These are phyloP conservation scores for Chaenodraco wilsoni DNA, from an alignment of 2,797 vertebrate species.

Conservation along the genomic window DNA sequence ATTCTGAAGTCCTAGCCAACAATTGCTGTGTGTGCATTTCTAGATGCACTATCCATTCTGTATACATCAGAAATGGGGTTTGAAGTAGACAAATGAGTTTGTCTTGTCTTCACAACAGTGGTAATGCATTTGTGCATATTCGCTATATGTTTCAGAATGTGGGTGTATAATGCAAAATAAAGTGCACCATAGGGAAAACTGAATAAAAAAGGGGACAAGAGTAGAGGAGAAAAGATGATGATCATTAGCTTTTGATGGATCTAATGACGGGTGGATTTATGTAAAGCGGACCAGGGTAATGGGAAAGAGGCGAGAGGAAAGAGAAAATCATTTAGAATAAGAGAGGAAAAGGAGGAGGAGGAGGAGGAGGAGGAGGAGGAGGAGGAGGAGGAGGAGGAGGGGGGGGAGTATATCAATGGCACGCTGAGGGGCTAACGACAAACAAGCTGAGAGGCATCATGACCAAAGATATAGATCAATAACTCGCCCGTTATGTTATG, in stretches of 20 bases:
- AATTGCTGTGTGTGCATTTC: no score
- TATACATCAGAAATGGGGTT: not conserved
- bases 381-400: no score
- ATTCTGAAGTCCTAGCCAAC: no score
- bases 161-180: slow-evolving; percentile 37
- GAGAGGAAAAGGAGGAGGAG: slow-evolving; percentile 31
- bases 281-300: slow-evolving; percentile 72
- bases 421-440: slow-evolving; percentile 72
- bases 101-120: not conserved
- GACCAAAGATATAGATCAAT: slow-evolving; percentile 85
- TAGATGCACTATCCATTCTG: not conserved
- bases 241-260: slow-evolving; percentile 81
- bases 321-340: slow-evolving; percentile 79
- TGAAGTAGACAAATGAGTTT: not conserved
- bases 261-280: slow-evolving; percentile 78
- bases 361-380: slow-evolving; percentile 49
- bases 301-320: slow-evolving; percentile 71
- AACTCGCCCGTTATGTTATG: slow-evolving; percentile 73
- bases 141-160: slow-evolving; percentile 1
- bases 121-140: not conserved
- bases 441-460: slow-evolving; percentile 76
- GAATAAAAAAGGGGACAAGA: slow-evolving; percentile 54
- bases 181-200: slow-evolving; percentile 44
- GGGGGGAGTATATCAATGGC: slow-evolving; percentile 75
- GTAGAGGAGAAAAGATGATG: slow-evolving; percentile 68